Base-by-base conservation (phyloP, 2,113 vertebrate genomes). In the Onychostoma macrolepis region DNA sequence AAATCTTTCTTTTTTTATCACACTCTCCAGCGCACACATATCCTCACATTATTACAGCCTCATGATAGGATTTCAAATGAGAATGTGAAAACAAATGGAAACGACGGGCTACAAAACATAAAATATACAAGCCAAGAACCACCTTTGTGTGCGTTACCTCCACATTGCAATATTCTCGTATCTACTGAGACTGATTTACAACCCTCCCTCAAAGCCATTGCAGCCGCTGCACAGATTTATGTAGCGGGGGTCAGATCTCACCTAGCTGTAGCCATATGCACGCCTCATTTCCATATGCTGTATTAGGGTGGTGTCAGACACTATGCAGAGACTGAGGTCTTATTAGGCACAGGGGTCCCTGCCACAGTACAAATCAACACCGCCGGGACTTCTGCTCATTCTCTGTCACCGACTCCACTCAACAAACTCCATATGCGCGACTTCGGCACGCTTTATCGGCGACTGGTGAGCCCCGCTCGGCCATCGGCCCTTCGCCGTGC, bases 341-440 rank as follows among this genome's bases (percentile, higher is more conserved):
- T 93, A 93, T 94, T 91, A 91, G 92, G 88, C 93, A 86, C 89
- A 90, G 90, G 93, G 93, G 87, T 93, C 90, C 89, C 90, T 90
- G 85, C 87, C 85, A 91, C 89, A 90, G 92, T 91, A 92, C 93
- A 91, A 92, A 88, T 53, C 84, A 12, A 85, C 86, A 89, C 93
- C 86, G 0, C 83, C 79, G 92, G 92, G 90, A 92, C 85, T 88
- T 58, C 74, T 41, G 85, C 88, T 90, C 89, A 76, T 88, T 90
- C 82, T 86, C 86, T 86, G 80, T 85, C 80, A 80, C 76, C 71
- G 53, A 77, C 89, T 90, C 38, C 75, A 26, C 43, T 81, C 85
- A 86, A 85, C 86, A 67, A 86, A 80, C 88, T 91, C 78, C 89
- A 89, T 90, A 90, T 89, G 89, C 76, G 38, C 28, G 72, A 77